phyloP scores from a whole-genome alignment of 2,113 vertebrate genomes.

The Fulica atra region DNA sequence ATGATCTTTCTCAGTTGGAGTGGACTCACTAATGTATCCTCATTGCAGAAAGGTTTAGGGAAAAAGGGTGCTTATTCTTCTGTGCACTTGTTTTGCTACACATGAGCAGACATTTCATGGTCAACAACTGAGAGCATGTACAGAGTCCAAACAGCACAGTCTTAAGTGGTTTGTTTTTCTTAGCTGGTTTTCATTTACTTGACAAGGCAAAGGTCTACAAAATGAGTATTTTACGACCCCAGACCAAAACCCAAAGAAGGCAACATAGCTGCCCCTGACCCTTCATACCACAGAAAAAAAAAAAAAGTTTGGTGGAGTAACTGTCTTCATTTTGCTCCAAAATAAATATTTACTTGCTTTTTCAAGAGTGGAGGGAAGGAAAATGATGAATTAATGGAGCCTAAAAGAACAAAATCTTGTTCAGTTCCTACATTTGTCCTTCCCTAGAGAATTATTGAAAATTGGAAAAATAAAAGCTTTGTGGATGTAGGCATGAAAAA shows the following conservation, averaged over 20 bases:
- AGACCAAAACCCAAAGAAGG: not conserved
- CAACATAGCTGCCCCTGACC: not conserved
- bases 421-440: not conserved
- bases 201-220: not conserved
- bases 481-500: not conserved
- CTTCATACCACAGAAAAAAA: not conserved
- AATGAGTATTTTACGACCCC: not conserved
- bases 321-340: conserved; percentile 8
- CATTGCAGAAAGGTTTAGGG: not conserved
- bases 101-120: not conserved
- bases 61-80: not conserved
- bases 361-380: not conserved
- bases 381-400: not conserved
- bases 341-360: conserved; percentile 12
- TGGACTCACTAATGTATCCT: not conserved
- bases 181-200: not conserved
- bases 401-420: not conserved
- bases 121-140: not conserved
- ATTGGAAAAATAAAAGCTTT: conserved; percentile 8
- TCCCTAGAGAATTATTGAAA: not conserved
- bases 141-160: not conserved
- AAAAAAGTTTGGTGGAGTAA: not conserved
- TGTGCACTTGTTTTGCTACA: not conserved
- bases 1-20: not conserved
- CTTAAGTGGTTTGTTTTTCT: not conserved